Evolutionary conservation across 2,888 invertebrate species (phyloP).

Genomic region (Hypercompe scribonia): DNA sequence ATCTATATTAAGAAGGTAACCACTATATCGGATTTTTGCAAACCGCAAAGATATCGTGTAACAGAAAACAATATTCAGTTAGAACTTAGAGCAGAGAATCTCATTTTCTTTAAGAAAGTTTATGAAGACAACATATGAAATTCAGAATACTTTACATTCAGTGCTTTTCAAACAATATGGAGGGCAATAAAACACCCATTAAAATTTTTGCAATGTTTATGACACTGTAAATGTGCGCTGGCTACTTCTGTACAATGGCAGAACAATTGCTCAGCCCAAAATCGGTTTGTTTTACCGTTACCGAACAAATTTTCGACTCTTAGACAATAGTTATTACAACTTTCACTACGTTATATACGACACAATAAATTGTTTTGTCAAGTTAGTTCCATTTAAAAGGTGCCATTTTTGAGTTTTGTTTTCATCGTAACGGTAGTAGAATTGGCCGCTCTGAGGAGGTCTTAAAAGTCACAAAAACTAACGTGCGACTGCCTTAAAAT

Average conservation of each 20-base stretch:
- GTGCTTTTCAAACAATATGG: constrained; percentile 52
- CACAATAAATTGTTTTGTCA: constrained; percentile 79
- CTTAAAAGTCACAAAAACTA: constrained; percentile 67
- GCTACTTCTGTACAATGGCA: constrained; percentile 75
- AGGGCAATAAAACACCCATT: constrained; percentile 61
- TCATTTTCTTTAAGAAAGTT: neutral
- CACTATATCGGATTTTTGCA: neutral
- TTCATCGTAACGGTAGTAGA: constrained; percentile 81
- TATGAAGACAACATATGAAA: constrained; percentile 18
- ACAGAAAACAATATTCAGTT: neutral
- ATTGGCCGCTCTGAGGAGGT: constrained; percentile 68
- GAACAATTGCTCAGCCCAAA: constrained; percentile 63
- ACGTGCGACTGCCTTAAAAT: constrained; percentile 70
- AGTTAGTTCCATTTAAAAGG: constrained; percentile 61
- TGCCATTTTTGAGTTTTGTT: constrained; percentile 69
- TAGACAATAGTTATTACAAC: constrained; percentile 72
- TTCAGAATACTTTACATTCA: constrained; percentile 29
- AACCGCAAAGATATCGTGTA: neutral
- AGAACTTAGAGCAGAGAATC: neutral
- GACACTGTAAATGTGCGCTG: constrained; percentile 66
- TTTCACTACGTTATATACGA: constrained; percentile 84
- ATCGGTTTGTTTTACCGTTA: constrained; percentile 78
- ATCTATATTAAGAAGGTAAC: neutral
- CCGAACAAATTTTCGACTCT: constrained; percentile 50
- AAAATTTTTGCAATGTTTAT: constrained; percentile 77